Evolutionary conservation across 2,797 vertebrate genomes (phyloP), one percentile per base, ranked within the genome.

Genomic region (Margarornis squamiger): DNA sequence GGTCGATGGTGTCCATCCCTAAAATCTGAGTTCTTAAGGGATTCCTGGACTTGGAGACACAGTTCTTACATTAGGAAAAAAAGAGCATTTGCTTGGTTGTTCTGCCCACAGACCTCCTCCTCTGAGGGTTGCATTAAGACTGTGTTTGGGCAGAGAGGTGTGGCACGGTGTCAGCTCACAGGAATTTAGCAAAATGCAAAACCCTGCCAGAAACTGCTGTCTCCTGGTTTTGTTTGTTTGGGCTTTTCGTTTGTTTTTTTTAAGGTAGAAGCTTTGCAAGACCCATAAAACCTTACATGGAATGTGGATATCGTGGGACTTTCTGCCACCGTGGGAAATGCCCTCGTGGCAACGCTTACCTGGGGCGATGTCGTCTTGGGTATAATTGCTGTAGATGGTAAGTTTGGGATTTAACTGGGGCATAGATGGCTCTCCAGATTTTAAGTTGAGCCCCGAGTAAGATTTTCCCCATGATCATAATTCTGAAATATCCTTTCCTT

Each of bases 291-390:
- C 7, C 7, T 71, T 16, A 38, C 5, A 57, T 94, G 22, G 6
- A 26, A 73, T 97, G 96, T 70, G 96, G 95, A 4, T 96, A 95
- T 54, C 94, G 92, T 62, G 94, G 96, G 62, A 96, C 93, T 45
- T 96, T 95, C 93, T 96, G 96, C 73, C 4, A 5, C 41, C 91
- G 30, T 66, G 88, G 94, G 38, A 7, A 2, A 32, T 97, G 95
- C 79, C 96, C 96, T 55, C 86, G 5, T 49, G 95, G 96, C 49
- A 97, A 94, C 0, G 0, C 2, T 78, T 84, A 90, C 6, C 73
- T 97, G 79, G 96, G 96, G 5, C 1, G 1, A 0, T 97, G 95
- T 61, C 34, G 16, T 24, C 1, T 0, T 0, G 79, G 92, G 11
- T 10, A 72, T 23, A 91, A 43, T 10, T 97, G 96, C 88, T 97